Percentiles rank a stretch among this genome's conserved stretches.
phyloP scores from a whole-genome alignment of 2,888 invertebrate genomes.

The Dinocampus coccinellae region DNA sequence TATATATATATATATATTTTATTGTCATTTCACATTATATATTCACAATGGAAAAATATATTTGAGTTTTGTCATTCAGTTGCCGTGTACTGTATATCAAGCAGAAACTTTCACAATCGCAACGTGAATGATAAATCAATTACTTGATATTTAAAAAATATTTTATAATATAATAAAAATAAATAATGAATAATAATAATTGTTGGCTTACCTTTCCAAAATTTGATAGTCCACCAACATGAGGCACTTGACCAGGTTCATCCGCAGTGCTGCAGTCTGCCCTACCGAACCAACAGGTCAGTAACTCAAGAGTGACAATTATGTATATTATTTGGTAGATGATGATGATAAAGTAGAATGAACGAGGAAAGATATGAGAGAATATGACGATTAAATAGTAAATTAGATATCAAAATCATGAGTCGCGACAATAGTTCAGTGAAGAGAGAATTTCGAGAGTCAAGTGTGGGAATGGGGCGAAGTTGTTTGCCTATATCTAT shows the following conservation, averaged over 20 bases:
- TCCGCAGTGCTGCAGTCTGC: constrained; percentile 78
- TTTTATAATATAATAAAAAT: too few relatives aligned
- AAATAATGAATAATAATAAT: background rate
- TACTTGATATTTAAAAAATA: too few relatives aligned
- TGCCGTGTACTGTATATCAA: background rate
- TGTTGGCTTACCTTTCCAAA: constrained; percentile 74
- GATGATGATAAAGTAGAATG: background rate
- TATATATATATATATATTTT: too few relatives aligned
- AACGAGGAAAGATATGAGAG: background rate
- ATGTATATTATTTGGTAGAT: constrained; percentile 50
- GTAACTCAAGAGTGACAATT: constrained; percentile 64
- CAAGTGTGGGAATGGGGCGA: constrained; percentile 1
- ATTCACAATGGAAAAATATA: background rate
- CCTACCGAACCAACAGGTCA: constrained; percentile 71
- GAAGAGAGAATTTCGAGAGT: background rate
- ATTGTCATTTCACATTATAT: background rate
- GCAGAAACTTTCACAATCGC: too few relatives aligned
- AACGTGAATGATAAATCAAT: too few relatives aligned
- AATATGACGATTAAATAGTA: background rate
- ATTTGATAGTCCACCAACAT: constrained; percentile 74
- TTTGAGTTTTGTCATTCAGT: background rate
- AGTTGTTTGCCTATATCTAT: constrained; percentile 7
- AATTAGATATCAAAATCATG: too few relatives aligned
- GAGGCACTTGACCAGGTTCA: constrained; percentile 74
- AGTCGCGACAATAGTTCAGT: too few relatives aligned